phyloP scores from a whole-genome alignment of 2,888 invertebrate species.

The Dascillus cervinus region DNA sequence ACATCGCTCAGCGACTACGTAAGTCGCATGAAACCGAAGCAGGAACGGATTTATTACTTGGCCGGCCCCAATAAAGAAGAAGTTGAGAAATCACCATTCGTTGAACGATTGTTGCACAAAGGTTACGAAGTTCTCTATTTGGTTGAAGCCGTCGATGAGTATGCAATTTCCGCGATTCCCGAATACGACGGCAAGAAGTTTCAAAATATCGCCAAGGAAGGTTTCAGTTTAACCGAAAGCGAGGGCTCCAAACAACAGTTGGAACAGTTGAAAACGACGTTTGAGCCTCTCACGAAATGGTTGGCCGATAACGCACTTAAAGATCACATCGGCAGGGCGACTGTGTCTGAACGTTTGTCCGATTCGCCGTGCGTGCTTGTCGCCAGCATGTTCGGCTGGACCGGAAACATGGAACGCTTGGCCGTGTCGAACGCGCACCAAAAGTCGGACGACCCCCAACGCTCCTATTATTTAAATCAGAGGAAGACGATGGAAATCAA shows the following conservation, averaged over 20 bases:
- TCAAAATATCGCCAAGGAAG: constrained; percentile 99
- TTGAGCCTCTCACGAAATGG: constrained; percentile 89
- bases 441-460: constrained; percentile 86
- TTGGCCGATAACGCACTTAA: constrained; percentile 71
- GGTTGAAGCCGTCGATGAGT: constrained; percentile 97
- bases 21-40: constrained; percentile 88
- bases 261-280: constrained; percentile 68
- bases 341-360: constrained; percentile 79
- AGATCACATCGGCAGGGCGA: constrained; percentile 70
- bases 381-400: constrained; percentile 96
- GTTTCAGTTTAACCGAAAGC: constrained; percentile 74
- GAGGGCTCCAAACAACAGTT: constrained; percentile 63
- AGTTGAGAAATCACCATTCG: constrained; percentile 89
- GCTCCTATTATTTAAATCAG: constrained; percentile 81
- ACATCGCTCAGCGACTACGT: constrained; percentile 86
- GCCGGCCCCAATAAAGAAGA: constrained; percentile 83
- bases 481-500: constrained; percentile 97
- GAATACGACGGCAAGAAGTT: constrained; percentile 99
- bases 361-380: constrained; percentile 94
- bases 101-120: constrained; percentile 84
- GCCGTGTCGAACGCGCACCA: constrained; percentile 95
- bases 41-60: constrained; percentile 93
- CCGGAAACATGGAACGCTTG: constrained; percentile 97
- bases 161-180: constrained; percentile 90
- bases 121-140: constrained; percentile 94